Percentiles rank a stretch among this genome's conserved stretches.
Evolutionary conservation across 1,140 invertebrate genomes (phyloP).

Genomic region (Drosophila ananassae): DNA sequence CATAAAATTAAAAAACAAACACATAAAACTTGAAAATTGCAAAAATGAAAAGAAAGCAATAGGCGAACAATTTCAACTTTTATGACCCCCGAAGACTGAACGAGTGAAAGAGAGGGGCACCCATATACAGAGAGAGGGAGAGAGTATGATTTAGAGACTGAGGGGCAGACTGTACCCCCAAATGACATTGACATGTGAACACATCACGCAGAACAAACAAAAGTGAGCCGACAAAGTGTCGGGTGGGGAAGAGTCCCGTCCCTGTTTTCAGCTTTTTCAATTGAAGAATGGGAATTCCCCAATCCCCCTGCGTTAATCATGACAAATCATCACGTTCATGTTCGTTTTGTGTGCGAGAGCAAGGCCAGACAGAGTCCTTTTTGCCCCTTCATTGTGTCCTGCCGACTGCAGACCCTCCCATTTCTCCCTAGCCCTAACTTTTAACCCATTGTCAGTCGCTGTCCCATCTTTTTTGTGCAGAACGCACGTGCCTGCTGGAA

Average conservation of each 20-base stretch:
- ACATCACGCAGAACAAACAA: conserved; percentile 40
- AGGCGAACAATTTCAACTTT: conserved; percentile 45
- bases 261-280: conserved; percentile 23
- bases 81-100: conserved; percentile 30
- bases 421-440: neutral
- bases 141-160: neutral
- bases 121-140: no score
- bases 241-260: conserved; percentile 20
- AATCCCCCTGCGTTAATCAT: conserved; percentile 54
- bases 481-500: conserved; percentile 66
- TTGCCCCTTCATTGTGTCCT: conserved; percentile 31
- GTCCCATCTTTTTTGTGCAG: conserved; percentile 42
- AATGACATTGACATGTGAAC: conserved; percentile 49
- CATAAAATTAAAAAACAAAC: conserved; percentile 81
- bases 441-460: conserved; percentile 37
- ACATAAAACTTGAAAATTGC: conserved; percentile 66
- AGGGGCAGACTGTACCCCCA: conserved; percentile 21
- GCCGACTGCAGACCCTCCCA: neutral
- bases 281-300: conserved; percentile 4
- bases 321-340: conserved; percentile 78
- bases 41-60: conserved; percentile 46
- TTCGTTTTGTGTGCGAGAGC: conserved; percentile 40
- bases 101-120: neutral
- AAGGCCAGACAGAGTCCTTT: conserved; percentile 60
- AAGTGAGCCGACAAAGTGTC: conserved; percentile 2